Evolutionary conservation across 2,797 vertebrate species (phyloP).

Genomic region (Muraenolepis orangiensis): DNA sequence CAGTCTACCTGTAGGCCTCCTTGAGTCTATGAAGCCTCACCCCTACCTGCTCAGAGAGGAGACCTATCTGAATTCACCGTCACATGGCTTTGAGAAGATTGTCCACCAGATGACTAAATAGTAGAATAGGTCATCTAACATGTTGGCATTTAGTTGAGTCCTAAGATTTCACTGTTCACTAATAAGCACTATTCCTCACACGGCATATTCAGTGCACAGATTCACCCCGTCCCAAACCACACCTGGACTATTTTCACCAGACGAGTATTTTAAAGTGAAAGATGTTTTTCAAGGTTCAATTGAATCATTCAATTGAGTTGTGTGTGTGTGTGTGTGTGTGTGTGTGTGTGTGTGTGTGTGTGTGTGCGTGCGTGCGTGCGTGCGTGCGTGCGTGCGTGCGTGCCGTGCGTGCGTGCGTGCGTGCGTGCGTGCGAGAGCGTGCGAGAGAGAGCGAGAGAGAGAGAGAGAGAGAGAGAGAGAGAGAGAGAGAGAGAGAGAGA

Average conservation of each 20-base stretch:
- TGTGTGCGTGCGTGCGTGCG: not conserved
- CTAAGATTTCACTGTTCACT: not conserved
- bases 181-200: too few species aligned
- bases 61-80: not conserved
- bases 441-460: too few species aligned
- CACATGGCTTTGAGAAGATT: not conserved
- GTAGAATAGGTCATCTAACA: not conserved
- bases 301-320: not conserved
- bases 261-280: not conserved
- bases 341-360: not conserved
- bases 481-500: too few species aligned
- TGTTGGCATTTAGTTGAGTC: not conserved
- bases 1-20: too few species aligned
- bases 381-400: slow-evolving; percentile 5
- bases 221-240: not conserved
- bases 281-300: not conserved
- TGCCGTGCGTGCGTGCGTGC: not conserved
- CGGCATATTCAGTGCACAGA: too few species aligned
- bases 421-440: not conserved
- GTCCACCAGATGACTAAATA: not conserved
- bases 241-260: not conserved
- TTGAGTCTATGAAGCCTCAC: too few species aligned
- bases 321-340: not conserved
- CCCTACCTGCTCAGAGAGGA: not conserved
- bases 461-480: too few species aligned